Percentiles rank a stretch among this genome's conserved stretches.
Evolutionary conservation across 2,888 invertebrate genomes (phyloP).

Genomic region (Periphyllus acericola): DNA sequence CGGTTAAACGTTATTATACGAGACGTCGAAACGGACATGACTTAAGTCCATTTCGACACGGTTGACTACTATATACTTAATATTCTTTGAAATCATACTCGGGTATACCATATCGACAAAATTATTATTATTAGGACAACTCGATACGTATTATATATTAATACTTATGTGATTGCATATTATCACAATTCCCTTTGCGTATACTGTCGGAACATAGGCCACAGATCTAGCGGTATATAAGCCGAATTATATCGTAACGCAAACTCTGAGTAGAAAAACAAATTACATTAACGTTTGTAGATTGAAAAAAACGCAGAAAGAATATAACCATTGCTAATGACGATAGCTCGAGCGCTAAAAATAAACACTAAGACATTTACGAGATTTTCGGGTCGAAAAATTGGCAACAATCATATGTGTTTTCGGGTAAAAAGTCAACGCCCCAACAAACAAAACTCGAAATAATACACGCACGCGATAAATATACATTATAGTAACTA

Average conservation of each 20-base stretch:
- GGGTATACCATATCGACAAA: neutral
- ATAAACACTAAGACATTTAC: conserved; percentile 25
- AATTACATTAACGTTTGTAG: neutral
- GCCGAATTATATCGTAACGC: neutral
- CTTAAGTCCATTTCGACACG: neutral
- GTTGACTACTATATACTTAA: neutral
- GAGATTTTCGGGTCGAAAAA: conserved; percentile 51
- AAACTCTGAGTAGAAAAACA: neutral
- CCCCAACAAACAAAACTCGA: conserved; percentile 10
- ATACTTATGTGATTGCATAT: too few relatives aligned
- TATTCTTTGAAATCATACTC: neutral
- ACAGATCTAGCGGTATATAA: too few relatives aligned
- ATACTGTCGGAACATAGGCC: neutral
- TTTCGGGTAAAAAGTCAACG: conserved; percentile 41
- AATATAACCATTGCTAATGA: neutral
- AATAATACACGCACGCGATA: conserved; percentile 3
- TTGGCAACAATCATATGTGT: conserved; percentile 46
- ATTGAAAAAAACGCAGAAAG: neutral
- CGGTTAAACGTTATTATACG: neutral
- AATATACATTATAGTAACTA: neutral
- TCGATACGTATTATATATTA: neutral
- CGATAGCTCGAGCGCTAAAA: conserved; percentile 47
- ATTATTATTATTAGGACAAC: neutral
- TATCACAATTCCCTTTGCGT: neutral
- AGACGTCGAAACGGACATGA: too few relatives aligned